Conservation (phyloP, 2,113 vertebrate genomes). For the Ptilorrhoa leucosticta region DNA sequence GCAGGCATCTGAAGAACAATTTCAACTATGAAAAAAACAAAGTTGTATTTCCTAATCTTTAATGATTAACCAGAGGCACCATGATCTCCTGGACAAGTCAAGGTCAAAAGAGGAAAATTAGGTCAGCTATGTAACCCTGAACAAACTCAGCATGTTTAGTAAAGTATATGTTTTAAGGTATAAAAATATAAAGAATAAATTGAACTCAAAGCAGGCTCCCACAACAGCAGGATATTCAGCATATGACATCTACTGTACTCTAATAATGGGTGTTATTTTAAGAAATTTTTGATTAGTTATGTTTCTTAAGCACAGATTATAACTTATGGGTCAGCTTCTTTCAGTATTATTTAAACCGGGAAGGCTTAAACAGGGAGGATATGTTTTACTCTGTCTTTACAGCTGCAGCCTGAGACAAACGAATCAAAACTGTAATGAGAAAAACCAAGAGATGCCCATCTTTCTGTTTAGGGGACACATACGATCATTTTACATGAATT, state of each 20-base stretch:
- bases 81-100: not conserved
- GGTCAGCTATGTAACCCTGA: not conserved
- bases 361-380: not conserved
- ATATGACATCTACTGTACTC: not conserved
- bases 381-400: not conserved
- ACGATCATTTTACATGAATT: not conserved
- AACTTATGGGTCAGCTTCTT: not conserved
- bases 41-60: not conserved
- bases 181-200: not conserved
- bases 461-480: not conserved
- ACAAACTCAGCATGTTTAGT: not conserved
- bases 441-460: not conserved
- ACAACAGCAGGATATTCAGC: not conserved
- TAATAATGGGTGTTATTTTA: not conserved
- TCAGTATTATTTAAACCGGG: not conserved
- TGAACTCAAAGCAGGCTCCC: not conserved
- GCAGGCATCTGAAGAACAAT: not conserved
- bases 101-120: not conserved
- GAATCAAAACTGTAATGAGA: not conserved
- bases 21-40: not conserved
- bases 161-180: not conserved
- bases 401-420: not conserved
- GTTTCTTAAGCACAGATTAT: not conserved
- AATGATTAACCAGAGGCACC: constrained; percentile 17
- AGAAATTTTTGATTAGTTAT: not conserved